A percentile compares a stretch with the other conserved stretches of the same genome.
Evolutionary conservation across 2,113 vertebrate species (phyloP).

Genomic region (Planiliza haematocheilus): DNA sequence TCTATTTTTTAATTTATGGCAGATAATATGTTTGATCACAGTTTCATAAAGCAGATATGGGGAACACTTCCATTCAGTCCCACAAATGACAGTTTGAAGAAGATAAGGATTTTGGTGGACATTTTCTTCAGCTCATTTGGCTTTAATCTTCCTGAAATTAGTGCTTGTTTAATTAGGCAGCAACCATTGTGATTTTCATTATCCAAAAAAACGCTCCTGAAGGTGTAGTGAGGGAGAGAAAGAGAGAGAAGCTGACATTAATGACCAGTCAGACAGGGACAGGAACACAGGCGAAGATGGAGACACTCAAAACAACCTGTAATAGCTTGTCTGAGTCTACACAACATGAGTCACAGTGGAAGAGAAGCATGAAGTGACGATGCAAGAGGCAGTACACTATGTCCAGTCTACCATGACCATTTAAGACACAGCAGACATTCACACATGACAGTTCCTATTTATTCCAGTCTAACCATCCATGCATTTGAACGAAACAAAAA

Average conservation of each 20-base stretch:
- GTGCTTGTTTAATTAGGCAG: constrained; percentile 68
- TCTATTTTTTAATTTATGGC: background rate
- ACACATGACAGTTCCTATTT: no score
- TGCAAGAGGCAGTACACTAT: background rate
- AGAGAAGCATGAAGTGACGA: background rate
- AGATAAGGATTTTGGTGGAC: constrained; percentile 11
- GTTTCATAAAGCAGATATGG: constrained; percentile 6
- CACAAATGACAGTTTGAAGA: constrained; percentile 1
- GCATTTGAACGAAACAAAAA: background rate
- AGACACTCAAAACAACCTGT: background rate
- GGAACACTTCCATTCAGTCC: constrained; percentile 1
- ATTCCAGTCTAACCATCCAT: no score
- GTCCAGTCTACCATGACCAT: no score
- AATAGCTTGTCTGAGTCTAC: constrained; percentile 27
- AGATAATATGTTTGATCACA: background rate
- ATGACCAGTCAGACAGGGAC: constrained; percentile 13
- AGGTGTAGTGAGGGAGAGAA: constrained; percentile 3
- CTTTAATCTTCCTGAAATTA: constrained; percentile 78
- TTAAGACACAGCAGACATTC: no score
- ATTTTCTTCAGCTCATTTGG: constrained; percentile 58
- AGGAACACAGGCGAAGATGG: background rate
- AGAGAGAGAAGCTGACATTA: constrained; percentile 9
- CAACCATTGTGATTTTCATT: constrained; percentile 44
- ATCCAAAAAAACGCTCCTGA: constrained; percentile 23
- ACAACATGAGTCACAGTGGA: background rate